Evolutionary conservation across 2,797 vertebrate genomes (phyloP).

Genomic region (Geotrypetes seraphini): DNA sequence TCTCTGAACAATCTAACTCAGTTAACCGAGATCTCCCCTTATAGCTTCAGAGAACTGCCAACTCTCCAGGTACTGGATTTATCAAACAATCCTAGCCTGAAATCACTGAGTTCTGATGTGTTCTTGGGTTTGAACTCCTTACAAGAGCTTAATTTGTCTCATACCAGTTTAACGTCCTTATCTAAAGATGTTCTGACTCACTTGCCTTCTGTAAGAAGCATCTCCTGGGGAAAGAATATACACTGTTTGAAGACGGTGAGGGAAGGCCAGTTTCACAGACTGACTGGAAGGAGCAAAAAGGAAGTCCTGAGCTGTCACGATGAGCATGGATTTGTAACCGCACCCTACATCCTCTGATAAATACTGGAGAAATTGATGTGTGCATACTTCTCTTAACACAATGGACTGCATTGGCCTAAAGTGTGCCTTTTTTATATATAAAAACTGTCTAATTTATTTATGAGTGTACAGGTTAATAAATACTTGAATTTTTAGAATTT

Average conservation of each 20-base stretch:
- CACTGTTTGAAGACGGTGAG: conserved; percentile 78
- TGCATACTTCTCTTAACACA: no score
- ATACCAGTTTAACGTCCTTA: conserved; percentile 58
- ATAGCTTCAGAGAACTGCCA: conserved; percentile 64
- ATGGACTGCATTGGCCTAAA: conserved; percentile 16
- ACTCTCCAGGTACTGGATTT: conserved; percentile 83
- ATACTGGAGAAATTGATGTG: conserved; percentile 6
- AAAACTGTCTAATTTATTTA: conserved; percentile 53
- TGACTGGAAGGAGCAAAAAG: conserved; percentile 63
- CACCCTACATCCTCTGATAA: conserved; percentile 35
- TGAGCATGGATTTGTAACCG: conserved; percentile 15
- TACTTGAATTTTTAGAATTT: neutral
- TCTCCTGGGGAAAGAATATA: conserved; percentile 59
- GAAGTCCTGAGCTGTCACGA: conserved; percentile 70
- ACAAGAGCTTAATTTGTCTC: conserved; percentile 82
- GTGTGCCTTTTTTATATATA: conserved; percentile 48
- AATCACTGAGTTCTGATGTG: conserved; percentile 53
- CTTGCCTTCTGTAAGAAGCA: conserved; percentile 77
- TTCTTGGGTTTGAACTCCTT: conserved; percentile 72
- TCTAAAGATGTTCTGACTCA: conserved; percentile 66
- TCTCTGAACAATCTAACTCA: conserved; percentile 66
- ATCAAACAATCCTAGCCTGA: conserved; percentile 69
- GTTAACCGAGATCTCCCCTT: conserved; percentile 53
- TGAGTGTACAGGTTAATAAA: conserved; percentile 39
- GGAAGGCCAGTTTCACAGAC: conserved; percentile 78